Evolutionary conservation across 2,797 vertebrate species (phyloP), one percentile per base, ranked within the genome.

Genomic region (Aldrovandia affinis): DNA sequence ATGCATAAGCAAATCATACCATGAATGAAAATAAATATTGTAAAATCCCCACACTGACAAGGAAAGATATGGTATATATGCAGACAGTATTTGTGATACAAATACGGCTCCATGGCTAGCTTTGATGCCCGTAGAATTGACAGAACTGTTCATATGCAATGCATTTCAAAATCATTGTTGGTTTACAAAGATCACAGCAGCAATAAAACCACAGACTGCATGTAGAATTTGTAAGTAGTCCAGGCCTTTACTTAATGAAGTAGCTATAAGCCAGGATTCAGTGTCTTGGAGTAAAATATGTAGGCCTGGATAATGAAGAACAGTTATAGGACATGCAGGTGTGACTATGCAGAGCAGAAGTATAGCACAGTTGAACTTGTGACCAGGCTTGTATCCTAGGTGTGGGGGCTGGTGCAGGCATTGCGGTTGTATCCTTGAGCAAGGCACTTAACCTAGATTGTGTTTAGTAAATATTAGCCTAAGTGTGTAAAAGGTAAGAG

Each of bases 161-260:
- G 39, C 22, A 36, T 42, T 73, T 33, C 68, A 73, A 73, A 73
- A 73, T 73, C 68, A 73, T 42, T 70, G 30, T 20, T 73, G 36
- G 68, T 42, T 65, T 73, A 22, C 36, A 73, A 47, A 44, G 42
- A 9, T 10, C 8, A 25, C 73, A 77, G 73, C 73, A 47, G 42
- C 22, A 47, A 25, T 44, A 39, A 44, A 47, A 25, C 33, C 18
- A n/a, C 73, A 47, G 39, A 39, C 2, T 18, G 55, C 18, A 33
- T 22, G 15, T 70, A 6, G 15, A 18, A 14, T 70, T 33, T 78
- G 42, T 4, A 78, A 78, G 77, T 28, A 8, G 50, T 70, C 25
- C 14, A 78, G 20, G 10, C 42, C 52, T n/a, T 10, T 52, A n/a
- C n/a, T 65, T 65, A 65, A 2, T 4, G 10, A 22, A 33, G 36